Evolutionary conservation across 2,888 invertebrate species (phyloP).

Genomic region (Stegana nigrithorax): DNA sequence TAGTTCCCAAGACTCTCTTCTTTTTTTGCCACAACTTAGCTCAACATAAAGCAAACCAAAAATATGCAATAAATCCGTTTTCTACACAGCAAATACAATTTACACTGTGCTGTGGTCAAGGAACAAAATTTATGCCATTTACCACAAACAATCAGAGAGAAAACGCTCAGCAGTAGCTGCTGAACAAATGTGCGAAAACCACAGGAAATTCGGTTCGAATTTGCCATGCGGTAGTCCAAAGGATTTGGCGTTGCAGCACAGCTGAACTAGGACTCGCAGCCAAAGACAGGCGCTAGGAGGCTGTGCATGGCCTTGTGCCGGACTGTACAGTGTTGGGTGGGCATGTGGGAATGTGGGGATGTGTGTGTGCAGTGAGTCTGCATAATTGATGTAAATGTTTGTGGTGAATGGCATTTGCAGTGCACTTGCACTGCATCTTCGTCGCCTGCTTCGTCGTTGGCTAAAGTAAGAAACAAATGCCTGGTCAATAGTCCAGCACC

Average conservation of each 20-base stretch:
- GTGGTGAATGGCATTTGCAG: slow-evolving; percentile 37
- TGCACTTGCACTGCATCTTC: background rate
- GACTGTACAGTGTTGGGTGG: too few relatives aligned
- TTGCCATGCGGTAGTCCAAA: slow-evolving; percentile 54
- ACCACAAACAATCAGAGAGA: slow-evolving; percentile 16
- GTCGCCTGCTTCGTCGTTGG: slow-evolving; percentile 6
- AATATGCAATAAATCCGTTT: slow-evolving; percentile 49
- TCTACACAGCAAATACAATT: slow-evolving; percentile 58
- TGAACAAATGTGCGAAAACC: slow-evolving; percentile 38
- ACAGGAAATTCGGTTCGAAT: slow-evolving; percentile 59
- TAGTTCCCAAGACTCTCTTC: too few relatives aligned
- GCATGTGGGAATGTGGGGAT: too few relatives aligned
- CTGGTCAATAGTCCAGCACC: background rate
- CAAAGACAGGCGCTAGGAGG: too few relatives aligned
- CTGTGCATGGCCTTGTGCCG: too few relatives aligned
- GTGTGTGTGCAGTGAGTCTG: slow-evolving; percentile 29
- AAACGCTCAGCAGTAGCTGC: slow-evolving; percentile 24
- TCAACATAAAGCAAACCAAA: background rate
- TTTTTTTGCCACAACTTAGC: background rate
- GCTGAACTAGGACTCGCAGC: too few relatives aligned
- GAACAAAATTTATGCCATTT: slow-evolving; percentile 1
- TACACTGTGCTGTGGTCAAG: slow-evolving; percentile 54
- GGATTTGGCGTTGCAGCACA: slow-evolving; percentile 29
- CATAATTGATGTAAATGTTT: slow-evolving; percentile 63
- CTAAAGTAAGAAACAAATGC: slow-evolving; percentile 13